A percentile compares a stretch with the other conserved stretches of the same genome.
phyloP scores from a whole-genome alignment of 1,140 invertebrate species.

The Diorhabda sublineata region DNA sequence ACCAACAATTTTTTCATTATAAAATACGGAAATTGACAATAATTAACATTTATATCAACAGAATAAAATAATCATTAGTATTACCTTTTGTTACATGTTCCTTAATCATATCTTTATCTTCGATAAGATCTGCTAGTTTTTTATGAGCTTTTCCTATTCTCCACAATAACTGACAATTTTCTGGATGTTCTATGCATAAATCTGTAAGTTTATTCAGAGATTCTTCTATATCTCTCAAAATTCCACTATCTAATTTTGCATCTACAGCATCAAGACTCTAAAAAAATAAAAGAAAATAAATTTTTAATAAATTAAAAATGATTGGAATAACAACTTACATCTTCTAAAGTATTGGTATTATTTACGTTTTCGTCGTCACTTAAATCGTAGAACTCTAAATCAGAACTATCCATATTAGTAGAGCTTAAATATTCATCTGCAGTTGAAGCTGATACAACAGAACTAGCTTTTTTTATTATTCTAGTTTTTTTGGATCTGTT shows the following conservation, averaged over 20 bases:
- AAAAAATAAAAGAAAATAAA: constrained; percentile 1
- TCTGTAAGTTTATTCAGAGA: constrained; percentile 44
- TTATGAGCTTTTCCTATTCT: constrained; percentile 63
- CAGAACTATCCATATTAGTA: constrained; percentile 40
- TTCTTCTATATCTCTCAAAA: constrained; percentile 32
- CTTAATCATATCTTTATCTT: constrained; percentile 53
- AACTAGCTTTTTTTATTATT: constrained; percentile 33
- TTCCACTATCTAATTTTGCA: constrained; percentile 37
- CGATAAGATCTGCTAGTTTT: constrained; percentile 49
- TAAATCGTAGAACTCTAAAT: constrained; percentile 44
- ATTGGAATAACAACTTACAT: constrained; percentile 10
- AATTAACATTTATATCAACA: too few species aligned
- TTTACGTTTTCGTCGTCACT: constrained; percentile 38
- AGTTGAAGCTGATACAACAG: constrained; percentile 23
- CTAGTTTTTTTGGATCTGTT: constrained; percentile 36
- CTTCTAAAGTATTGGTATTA: constrained; percentile 20
- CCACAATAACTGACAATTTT: constrained; percentile 58
- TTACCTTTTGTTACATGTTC: constrained; percentile 56
- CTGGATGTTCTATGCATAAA: constrained; percentile 45
- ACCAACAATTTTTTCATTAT: background rate
- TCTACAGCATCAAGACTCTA: constrained; percentile 37
- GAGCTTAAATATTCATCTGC: constrained; percentile 35
- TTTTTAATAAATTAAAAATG: background rate
- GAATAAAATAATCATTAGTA: too few species aligned
- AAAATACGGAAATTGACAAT: too few species aligned